Evolutionary conservation across 2,113 vertebrate genomes (phyloP).

Genomic region (Genyomyrus donnyi): DNA sequence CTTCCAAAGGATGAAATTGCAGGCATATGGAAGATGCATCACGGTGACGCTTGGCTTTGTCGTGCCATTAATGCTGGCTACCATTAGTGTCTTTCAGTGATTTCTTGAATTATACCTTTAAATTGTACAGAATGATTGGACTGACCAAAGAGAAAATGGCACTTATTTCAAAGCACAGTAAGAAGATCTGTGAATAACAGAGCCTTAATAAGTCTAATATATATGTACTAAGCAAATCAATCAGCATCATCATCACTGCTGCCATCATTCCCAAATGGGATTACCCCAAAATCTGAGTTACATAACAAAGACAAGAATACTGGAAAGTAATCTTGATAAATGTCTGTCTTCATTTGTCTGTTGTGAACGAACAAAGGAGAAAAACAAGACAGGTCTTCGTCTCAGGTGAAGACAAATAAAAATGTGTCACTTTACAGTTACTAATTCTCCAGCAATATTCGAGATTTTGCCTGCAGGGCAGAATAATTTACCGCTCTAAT

Average conservation of each 20-base stretch:
- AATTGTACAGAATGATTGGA: not conserved
- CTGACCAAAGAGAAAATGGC: not conserved
- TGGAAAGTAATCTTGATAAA: not conserved
- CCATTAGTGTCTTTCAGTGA: not conserved
- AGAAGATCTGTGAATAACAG: not conserved
- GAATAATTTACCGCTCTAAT: not conserved
- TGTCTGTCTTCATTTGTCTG: not conserved
- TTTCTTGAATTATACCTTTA: not conserved
- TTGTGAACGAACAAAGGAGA: not conserved
- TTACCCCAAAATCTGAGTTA: not conserved
- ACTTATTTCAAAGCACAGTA: not conserved
- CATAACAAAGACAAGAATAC: not conserved
- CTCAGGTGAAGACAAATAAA: not conserved
- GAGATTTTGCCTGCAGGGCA: not conserved
- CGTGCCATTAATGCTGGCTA: not conserved
- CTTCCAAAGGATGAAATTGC: not conserved
- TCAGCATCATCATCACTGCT: not conserved
- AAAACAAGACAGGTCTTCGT: not conserved
- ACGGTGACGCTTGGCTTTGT: not conserved
- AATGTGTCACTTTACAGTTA: not conserved
- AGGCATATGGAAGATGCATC: not conserved
- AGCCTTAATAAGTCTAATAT: not conserved
- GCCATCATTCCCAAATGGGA: not conserved
- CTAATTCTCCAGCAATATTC: not conserved
- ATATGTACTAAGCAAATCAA: not conserved